Percentiles rank a stretch among this genome's conserved stretches.
These are phyloP conservation scores for Malurus cyaneus DNA, from an alignment of 2,113 vertebrate species.

Conservation along the genomic window DNA sequence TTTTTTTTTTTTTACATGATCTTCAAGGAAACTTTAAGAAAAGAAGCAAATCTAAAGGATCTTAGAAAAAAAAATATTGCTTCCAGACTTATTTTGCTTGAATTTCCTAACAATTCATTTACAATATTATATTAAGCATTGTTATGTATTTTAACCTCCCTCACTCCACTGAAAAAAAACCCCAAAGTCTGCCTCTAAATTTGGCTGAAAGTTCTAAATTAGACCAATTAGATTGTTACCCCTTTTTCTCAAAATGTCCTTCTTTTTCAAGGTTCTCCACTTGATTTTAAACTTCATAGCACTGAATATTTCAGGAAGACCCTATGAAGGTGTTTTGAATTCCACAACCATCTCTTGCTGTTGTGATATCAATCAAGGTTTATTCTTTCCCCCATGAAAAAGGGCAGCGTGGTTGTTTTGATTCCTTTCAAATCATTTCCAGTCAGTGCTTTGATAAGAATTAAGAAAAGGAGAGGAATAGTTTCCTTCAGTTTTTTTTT, in stretches of 20 bases:
- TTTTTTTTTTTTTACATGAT: background rate
- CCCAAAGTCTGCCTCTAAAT: background rate
- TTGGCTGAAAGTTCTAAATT: background rate
- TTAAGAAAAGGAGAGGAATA: background rate
- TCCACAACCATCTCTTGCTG: fast-evolving
- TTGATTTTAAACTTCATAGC: background rate
- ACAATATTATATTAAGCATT: background rate
- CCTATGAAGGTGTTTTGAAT: background rate
- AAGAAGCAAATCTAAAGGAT: background rate
- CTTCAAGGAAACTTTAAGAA: background rate
- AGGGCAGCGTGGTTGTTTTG: fast-evolving
- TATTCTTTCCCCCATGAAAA: background rate
- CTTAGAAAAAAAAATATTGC: background rate
- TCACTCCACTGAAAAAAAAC: background rate
- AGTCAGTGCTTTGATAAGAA: background rate
- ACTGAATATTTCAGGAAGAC: background rate
- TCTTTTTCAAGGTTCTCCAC: fast-evolving
- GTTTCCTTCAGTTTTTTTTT: background rate
- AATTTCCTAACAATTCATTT: background rate
- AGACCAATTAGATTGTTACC: fast-evolving
- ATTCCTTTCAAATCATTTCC: background rate
- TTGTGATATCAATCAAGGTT: background rate
- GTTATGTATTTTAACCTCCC: background rate
- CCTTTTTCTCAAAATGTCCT: background rate
- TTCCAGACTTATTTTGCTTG: background rate